A percentile compares a stretch with the other conserved stretches of the same genome.
These are phyloP conservation scores for Catalaphyllia jardinei DNA, from an alignment of 64 coral and sea anemone genomes.

Conservation along the genomic window DNA sequence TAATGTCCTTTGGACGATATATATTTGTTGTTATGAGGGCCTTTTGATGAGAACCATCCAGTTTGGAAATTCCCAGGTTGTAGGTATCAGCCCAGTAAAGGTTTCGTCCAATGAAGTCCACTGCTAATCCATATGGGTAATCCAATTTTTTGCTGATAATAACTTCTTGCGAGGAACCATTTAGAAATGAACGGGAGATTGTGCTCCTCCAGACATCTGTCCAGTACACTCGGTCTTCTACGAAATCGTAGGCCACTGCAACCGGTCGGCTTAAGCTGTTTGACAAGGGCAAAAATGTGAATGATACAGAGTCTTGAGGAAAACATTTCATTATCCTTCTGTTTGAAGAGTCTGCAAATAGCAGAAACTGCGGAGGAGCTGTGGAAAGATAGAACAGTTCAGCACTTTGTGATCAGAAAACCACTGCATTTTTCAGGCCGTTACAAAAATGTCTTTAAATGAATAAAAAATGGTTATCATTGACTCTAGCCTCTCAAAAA, in stretches of 20 bases:
- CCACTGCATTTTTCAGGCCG: too few relatives aligned
- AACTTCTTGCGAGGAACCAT: too few relatives aligned
- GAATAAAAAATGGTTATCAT: too few relatives aligned
- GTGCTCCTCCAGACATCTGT: too few relatives aligned
- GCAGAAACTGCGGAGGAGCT: slow-evolving; percentile 7
- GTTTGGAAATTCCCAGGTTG: neutral
- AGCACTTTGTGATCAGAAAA: too few relatives aligned
- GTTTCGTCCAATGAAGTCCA: neutral
- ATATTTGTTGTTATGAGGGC: slow-evolving; percentile 9
- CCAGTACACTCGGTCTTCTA: too few relatives aligned
- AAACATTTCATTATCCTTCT: slow-evolving; percentile 16
- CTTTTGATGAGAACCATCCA: slow-evolving; percentile 27
- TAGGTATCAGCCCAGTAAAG: slow-evolving; percentile 5
- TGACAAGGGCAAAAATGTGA: neutral
- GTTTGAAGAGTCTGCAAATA: slow-evolving; percentile 21
- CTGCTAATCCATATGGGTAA: neutral
- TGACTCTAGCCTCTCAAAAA: too few relatives aligned
- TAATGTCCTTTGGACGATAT: neutral
- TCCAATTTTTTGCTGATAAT: neutral
- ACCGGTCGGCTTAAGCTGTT: slow-evolving; percentile 2
- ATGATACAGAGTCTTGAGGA: neutral
- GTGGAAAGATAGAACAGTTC: neutral
- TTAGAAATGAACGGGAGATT: too few relatives aligned
- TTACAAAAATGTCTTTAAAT: too few relatives aligned
- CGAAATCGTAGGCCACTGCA: slow-evolving; percentile 35